Evolutionary conservation across 2,113 vertebrate genomes (phyloP), one percentile per base, ranked within the genome.

Genomic region (Albula glossodonta): DNA sequence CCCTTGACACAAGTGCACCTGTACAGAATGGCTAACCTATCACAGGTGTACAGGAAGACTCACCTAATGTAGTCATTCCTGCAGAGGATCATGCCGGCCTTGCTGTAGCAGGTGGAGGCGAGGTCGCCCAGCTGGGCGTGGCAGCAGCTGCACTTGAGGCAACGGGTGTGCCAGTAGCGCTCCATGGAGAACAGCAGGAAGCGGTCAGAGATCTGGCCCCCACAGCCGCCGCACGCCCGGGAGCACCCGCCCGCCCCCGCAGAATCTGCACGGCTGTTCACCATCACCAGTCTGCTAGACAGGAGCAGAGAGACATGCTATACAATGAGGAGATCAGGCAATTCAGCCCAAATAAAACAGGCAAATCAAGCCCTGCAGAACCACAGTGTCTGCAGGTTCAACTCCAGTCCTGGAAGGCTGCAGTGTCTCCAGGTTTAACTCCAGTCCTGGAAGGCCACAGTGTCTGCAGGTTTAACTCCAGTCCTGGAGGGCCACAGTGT

Each of bases 181-280:
- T 96, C 96, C 95, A 96, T 96, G 81, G 96, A 96, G 91, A 96
- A 96, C 51, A 96, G 95, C 86, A 96, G 92, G 93, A 96, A 96
- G 81, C 96, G 95, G 87, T 96, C 96, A 0, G 90, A 89, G 15
- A 96, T 96, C 10, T 94, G 93, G 53, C 93, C 94, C 52, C 96
- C 95, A 0, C 96, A 96, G 81, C 95, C 96, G 0, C 95, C 95
- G 0, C 96, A 96, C 7, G 90, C 89, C 86, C 93, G 90, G 78
- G 89, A 89, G 0, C 84, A 87, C 3, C 90, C 50, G 79, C 0
- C 89, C 88, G 94, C 92, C 0, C 94, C 83, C 22, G 94, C 91
- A 0, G 88, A 90, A 89, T 96, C 96, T 89, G 93, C 90, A 83
- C 95, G 94, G 88, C 92, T 96, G 90, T 96, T 96, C 87, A 96